A percentile compares a stretch with the other conserved stretches of the same genome.
phyloP scores from a whole-genome alignment of 2,888 invertebrate species.

The Patella caerulea region DNA sequence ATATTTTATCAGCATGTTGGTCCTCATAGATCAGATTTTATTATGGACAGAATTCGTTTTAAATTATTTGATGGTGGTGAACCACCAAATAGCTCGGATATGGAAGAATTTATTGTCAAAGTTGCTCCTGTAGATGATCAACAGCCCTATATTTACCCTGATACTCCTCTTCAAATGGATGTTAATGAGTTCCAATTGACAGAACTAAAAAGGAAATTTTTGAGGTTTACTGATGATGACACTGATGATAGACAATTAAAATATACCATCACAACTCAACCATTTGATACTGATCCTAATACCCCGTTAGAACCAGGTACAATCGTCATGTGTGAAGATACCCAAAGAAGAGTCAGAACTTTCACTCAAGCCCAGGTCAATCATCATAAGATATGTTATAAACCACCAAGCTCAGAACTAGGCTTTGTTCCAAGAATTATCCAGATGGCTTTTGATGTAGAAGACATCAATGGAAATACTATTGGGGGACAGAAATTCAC shows the following conservation, averaged over 20 bases:
- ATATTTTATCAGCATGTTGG: constrained; percentile 68
- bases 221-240: constrained; percentile 65
- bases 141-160: constrained; percentile 64
- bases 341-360: constrained; percentile 45
- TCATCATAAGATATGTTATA: constrained; percentile 69
- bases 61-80: constrained; percentile 60
- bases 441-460: constrained; percentile 67
- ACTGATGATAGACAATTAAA: constrained; percentile 60
- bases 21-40: constrained; percentile 49
- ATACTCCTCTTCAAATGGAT: constrained; percentile 60
- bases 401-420: constrained; percentile 65
- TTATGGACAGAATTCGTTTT: constrained; percentile 62
- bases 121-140: constrained; percentile 68
- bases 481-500: constrained; percentile 64
- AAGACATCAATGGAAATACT: constrained; percentile 66
- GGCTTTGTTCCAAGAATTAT: constrained; percentile 67
- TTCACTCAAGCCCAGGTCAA: constrained; percentile 70
- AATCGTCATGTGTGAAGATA: constrained; percentile 62
- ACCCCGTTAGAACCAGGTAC: constrained; percentile 61
- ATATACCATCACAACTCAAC: constrained; percentile 57
- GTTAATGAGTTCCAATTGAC: constrained; percentile 66
- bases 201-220: constrained; percentile 56
- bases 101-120: constrained; percentile 63
- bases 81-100: constrained; percentile 67
- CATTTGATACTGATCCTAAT: constrained; percentile 64